Base-by-base conservation (phyloP, 2,888 invertebrate species). In the Horisme vitalbata region DNA sequence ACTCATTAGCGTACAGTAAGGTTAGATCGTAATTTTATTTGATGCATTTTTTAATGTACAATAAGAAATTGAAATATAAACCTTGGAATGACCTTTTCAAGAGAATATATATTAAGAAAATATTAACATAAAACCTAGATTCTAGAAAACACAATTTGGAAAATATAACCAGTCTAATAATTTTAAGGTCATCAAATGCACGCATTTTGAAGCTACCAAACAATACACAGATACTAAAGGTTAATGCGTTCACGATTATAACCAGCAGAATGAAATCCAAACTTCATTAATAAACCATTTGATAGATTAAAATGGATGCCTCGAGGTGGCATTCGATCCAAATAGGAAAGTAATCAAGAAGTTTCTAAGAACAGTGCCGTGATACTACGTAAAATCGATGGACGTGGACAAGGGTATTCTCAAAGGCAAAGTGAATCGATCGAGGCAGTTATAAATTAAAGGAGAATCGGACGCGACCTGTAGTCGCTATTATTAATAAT, bases 351-450 rank as follows among this genome's bases (percentile, higher is more conserved):
- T 41, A 28, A 32, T 45, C 13, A 33, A 23, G 31, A 39, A 45
- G 48, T 44, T 36, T 43, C 28, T 11, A 33, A 43, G 36, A 43
- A 48, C 12, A 41, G 11, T 31, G 28, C 31, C 38, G n/a, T 10
- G 7, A 23, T 24, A 27, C 20, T 13, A 28, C 12, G 28, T 41
- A 43, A 38, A 49, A 50, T 44, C 49, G 41, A 48, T 44, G 8
- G 26, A 24, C 26, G 45, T 44, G 8, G 26, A 24, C 26, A 36
- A 38, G 37, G 38, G 43, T 33, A 24, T 24, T 27, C 36, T 37
- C 15, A 11, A 46, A 52, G 33, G 44, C 34, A 35, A 41, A 28
- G 41, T 34, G 47, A 46, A 59, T 55, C 47, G 48, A 64, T 60
- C 39, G n/a, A 26, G 46, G 38, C 36, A 47, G 43, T 45, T 5